Conservation (phyloP, 1,140 invertebrate genomes). For the Bombus waltoni region DNA sequence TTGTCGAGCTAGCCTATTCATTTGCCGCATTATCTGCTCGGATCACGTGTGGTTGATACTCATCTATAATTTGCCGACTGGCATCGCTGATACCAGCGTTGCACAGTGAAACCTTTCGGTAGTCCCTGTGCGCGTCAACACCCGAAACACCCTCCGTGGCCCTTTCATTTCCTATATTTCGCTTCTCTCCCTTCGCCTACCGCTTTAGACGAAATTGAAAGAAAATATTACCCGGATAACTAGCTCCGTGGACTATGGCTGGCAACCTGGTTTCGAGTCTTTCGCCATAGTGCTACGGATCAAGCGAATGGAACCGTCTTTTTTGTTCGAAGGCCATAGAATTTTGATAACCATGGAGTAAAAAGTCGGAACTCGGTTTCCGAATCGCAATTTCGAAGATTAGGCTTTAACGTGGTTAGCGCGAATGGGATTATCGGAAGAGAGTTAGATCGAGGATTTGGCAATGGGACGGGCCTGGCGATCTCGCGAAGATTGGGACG, state of each 20-base stretch:
- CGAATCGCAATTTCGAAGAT: constrained; percentile 25
- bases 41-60: constrained; percentile 80
- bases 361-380: neutral
- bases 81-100: constrained; percentile 42
- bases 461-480: neutral
- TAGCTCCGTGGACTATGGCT: constrained; percentile 36
- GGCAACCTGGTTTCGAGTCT: neutral
- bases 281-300: neutral
- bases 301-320: neutral
- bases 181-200: neutral
- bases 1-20: constrained; percentile 78
- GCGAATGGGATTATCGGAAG: neutral
- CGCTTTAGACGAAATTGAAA: constrained; percentile 72
- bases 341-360: constrained; percentile 35
- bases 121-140: constrained; percentile 4
- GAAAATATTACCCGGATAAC: constrained; percentile 74
- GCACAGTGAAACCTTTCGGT: constrained; percentile 28
- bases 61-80: constrained; percentile 78
- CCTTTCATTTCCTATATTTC: constrained; percentile 39
- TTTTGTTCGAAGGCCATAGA: constrained; percentile 15
- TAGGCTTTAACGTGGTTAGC: neutral
- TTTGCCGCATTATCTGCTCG: constrained; percentile 78
- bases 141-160: neutral
- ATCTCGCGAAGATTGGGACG: neutral
- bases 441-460: no score